Evolutionary conservation across 2,888 invertebrate species (phyloP), one percentile per base, ranked within the genome.

Genomic region (Melanostoma mellinum): DNA sequence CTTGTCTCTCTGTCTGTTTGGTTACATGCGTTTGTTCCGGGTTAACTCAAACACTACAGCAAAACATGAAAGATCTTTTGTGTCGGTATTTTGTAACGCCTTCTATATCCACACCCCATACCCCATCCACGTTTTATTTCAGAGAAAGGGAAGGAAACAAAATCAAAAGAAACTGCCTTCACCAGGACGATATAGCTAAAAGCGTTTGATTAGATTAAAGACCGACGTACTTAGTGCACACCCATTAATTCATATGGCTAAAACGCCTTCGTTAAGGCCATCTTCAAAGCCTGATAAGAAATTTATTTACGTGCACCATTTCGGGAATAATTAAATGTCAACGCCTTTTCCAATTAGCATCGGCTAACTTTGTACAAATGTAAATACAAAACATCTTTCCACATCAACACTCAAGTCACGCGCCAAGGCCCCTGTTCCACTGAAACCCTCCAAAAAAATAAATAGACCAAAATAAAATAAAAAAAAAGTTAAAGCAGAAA

Each of bases 371-470:
- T 48, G 38, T 44, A 60, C 46, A 73, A 79, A 68, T 73, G 46
- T 65, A 56, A 9, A 36, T 10, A 40, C 33, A 42, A n/a, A 33
- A 33, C 48, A 36, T 32, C 36, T 48, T 81, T 72, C 42, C 60
- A 46, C 65, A 81, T 81, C 81, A 77, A 68, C 77, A 77, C 72
- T 67, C 81, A 73, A 72, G 77, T 82, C 77, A 82, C 77, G 77
- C 40, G 53, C 44, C 40, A 35, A 55, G 32, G n/a, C 69, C 5
- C 5, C 35, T 46, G 30, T 30, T 4, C 33, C 30, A 65, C 4
- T 36, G 58, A n/a, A 58, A 42, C 40, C 67, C 60, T 60, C 65
- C 53, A 36, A 65, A 63, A 30, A 56, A 60, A 9, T 42, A 33
- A n/a, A 35, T 36, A 50, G 38, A 46, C 71, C 32, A 20, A 36